Conservation (phyloP, 1,140 invertebrate genomes). For the Drosophila albomicans region DNA sequence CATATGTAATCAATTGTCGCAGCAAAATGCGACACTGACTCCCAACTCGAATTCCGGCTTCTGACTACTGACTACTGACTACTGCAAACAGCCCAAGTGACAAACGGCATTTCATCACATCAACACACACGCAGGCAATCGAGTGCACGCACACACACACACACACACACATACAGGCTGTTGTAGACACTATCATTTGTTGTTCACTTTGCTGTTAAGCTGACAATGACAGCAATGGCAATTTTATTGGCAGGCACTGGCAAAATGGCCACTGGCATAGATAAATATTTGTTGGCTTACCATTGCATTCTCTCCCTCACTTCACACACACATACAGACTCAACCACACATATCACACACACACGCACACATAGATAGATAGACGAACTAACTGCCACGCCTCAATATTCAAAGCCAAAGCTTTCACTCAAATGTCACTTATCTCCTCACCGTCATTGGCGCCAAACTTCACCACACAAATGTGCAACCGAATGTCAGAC, state of each 20-base stretch:
- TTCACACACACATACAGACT: too few species aligned
- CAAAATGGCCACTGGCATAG: slow-evolving; percentile 81
- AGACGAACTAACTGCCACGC: slow-evolving; percentile 18
- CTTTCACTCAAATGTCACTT: slow-evolving; percentile 80
- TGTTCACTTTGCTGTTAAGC: slow-evolving; percentile 80
- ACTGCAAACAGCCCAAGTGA: slow-evolving; percentile 42
- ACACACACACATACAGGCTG: slow-evolving; percentile 20
- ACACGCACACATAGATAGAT: background rate
- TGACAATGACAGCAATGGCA: slow-evolving; percentile 80
- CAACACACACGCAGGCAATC: slow-evolving; percentile 14
- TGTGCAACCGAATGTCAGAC: slow-evolving; percentile 29
- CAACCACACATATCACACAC: slow-evolving; percentile 14
- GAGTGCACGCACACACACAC: slow-evolving; percentile 7
- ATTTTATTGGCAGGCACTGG: slow-evolving; percentile 78
- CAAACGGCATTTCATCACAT: slow-evolving; percentile 35
- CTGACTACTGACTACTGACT: background rate
- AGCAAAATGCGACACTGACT: slow-evolving; percentile 20
- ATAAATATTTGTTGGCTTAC: slow-evolving; percentile 81
- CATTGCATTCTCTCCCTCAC: slow-evolving; percentile 50
- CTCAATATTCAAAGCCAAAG: slow-evolving; percentile 55
- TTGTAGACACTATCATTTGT: slow-evolving; percentile 54
- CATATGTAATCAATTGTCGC: slow-evolving; percentile 82
- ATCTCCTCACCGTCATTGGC: slow-evolving; percentile 58
- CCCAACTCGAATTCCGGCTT: background rate
- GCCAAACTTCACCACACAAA: slow-evolving; percentile 24